Evolutionary conservation across 2,888 invertebrate genomes (phyloP), one percentile per base, ranked within the genome.

Genomic region (Tiliacea aurago): DNA sequence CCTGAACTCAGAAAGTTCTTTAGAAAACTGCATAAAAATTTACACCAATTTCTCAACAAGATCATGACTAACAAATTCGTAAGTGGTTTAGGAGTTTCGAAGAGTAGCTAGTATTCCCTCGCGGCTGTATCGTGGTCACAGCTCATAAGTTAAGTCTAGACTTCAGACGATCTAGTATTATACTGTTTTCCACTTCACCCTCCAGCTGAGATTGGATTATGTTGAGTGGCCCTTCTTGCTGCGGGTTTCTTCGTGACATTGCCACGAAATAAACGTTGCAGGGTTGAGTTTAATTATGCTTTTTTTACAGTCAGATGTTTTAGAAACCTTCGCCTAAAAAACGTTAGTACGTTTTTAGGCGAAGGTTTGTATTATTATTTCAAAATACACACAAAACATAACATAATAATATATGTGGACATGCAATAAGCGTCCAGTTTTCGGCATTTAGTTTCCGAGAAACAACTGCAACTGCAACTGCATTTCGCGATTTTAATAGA

Each of bases 121-220:
- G 58, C 3, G 45, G n/a, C 70, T 10, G 58, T 33, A 13, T 33
- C 47, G 49, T 65, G 64, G 67, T 71, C 67, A 68, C 55, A 61
- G 63, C 47, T 61, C 56, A 76, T 53, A 64, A 61, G 70, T 76
- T 70, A 51, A 47, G 56, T 78, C 72, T 78, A 78, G 78, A 78
- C 72, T 23, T 1, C 33, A 67, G 65, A 66, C 61, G 7, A 15
- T 77, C 65, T 78, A 62, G 68, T 45, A 71, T 77, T 61, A 78
- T 78, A 51, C 56, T 69, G 49, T 69, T 72, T 78, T 68, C 68
- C 51, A 68, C 72, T 78, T 55, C 68, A 59, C 43, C 20, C 15
- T 51, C 51, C 28, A 51, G 37, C 20, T 23, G 13, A 53, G 51
- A 76, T 76, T 76, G 61, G 62, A 66, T 70, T 70, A 62, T 15